A percentile compares a stretch with the other conserved stretches of the same genome.
phyloP scores from a whole-genome alignment of 2,113 vertebrate species.

The Sander lucioperca region DNA sequence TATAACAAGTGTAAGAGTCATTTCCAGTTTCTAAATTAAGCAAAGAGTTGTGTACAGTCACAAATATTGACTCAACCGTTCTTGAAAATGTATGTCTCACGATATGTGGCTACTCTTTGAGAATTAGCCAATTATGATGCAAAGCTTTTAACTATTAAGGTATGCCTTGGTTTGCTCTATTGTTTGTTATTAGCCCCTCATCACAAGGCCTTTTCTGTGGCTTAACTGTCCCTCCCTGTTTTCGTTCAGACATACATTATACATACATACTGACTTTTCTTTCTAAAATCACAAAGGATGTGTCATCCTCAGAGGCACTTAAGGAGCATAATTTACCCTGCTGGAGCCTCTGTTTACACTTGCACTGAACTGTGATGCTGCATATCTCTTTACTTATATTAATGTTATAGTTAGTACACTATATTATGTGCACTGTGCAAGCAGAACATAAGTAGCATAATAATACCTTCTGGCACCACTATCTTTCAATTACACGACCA shows the following conservation, averaged over 20 bases:
- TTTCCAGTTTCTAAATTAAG: not conserved
- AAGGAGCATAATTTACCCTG: constrained; percentile 9
- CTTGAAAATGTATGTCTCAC: too few species aligned
- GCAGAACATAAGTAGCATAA: constrained; percentile 2
- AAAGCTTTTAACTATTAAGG: constrained; percentile 4
- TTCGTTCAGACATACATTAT: not conserved
- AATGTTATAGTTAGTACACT: not conserved
- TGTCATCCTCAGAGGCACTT: not conserved
- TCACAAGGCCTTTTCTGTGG: not conserved
- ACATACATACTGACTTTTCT: not conserved
- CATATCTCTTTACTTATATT: not conserved
- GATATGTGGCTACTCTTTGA: not conserved
- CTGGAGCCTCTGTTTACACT: constrained; percentile 26
- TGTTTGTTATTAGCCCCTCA: constrained; percentile 1
- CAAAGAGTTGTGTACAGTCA: not conserved
- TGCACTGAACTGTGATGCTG: constrained; percentile 1
- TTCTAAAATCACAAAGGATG: not conserved
- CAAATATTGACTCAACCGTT: not conserved
- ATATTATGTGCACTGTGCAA: not conserved
- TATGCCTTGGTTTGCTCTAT: not conserved
- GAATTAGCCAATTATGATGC: not conserved
- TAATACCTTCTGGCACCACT: not conserved
- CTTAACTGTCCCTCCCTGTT: not conserved
- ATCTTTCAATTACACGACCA: constrained; percentile 4
- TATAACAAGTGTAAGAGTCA: not conserved